phyloP scores from a whole-genome alignment of 2,797 vertebrate genomes.

The Phrynocephalus vlangalii region DNA sequence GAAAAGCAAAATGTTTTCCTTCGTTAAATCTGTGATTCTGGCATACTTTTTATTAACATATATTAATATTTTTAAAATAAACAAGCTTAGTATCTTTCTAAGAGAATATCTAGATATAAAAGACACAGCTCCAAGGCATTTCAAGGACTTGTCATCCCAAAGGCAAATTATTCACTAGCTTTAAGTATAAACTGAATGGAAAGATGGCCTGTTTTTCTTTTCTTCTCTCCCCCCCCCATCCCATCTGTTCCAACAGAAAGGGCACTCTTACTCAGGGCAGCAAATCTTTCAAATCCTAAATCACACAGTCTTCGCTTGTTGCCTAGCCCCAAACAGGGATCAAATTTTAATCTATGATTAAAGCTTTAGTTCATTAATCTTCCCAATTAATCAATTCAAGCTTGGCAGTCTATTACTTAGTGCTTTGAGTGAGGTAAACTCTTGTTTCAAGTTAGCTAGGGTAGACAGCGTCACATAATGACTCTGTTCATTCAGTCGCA shows the following conservation, averaged over 20 bases:
- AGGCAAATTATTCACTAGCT: background rate
- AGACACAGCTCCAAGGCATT: background rate
- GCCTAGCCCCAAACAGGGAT: background rate
- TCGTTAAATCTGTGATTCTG: background rate
- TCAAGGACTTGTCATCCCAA: background rate
- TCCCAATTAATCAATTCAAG: conserved; percentile 13
- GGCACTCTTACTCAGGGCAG: background rate
- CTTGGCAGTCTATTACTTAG: background rate
- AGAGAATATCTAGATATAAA: background rate
- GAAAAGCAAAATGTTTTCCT: background rate
- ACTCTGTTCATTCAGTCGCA: background rate
- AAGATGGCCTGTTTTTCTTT: background rate
- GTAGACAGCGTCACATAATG: background rate
- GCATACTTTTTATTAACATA: background rate
- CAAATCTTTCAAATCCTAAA: conserved; percentile 1
- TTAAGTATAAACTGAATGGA: background rate
- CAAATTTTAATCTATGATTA: background rate
- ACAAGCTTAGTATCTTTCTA: background rate
- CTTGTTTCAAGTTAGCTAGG: background rate
- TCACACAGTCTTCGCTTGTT: background rate
- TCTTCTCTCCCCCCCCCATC: background rate
- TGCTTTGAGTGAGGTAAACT: background rate
- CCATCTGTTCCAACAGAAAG: background rate
- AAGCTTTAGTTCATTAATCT: conserved; percentile 18
- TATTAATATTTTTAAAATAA: background rate